Evolutionary conservation across 2,113 vertebrate species (phyloP).

Genomic region (Ceyx melanurus): DNA sequence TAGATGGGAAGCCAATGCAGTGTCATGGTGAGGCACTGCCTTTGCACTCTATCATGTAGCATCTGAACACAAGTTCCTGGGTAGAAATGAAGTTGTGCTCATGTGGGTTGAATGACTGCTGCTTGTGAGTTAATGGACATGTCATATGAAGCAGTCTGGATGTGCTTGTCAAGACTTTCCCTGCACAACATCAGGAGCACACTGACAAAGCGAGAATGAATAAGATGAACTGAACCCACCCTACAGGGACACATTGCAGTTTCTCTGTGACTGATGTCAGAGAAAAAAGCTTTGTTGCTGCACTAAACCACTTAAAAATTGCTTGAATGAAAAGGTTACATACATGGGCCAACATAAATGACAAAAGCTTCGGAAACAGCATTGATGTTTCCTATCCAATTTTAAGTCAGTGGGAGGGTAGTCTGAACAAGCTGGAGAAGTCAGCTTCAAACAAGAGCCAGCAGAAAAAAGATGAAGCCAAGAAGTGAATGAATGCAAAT

Average conservation of each 20-base stretch:
- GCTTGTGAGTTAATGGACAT: background rate
- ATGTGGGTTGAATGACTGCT: background rate
- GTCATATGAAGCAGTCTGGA: background rate
- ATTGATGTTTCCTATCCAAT: background rate
- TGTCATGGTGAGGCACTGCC: background rate
- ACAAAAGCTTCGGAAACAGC: background rate
- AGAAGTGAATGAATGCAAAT: background rate
- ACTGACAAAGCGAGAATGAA: background rate
- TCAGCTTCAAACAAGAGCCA: background rate
- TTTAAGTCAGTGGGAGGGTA: background rate
- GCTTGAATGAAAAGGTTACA: background rate
- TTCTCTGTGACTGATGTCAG: background rate
- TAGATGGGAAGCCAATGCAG: background rate
- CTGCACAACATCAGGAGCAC: background rate
- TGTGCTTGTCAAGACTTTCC: background rate
- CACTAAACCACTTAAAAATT: background rate
- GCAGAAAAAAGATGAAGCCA: background rate
- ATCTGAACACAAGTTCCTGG: background rate
- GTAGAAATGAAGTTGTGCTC: background rate
- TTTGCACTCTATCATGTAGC: fast-evolving
- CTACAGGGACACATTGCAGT: background rate
- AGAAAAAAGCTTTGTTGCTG: background rate
- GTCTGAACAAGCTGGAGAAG: background rate
- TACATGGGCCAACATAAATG: background rate
- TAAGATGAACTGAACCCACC: background rate